Percentiles rank a stretch among this genome's conserved stretches.
These are phyloP conservation scores for Graptemys geographica DNA, from an alignment of 2,797 vertebrate species.

Conservation along the genomic window DNA sequence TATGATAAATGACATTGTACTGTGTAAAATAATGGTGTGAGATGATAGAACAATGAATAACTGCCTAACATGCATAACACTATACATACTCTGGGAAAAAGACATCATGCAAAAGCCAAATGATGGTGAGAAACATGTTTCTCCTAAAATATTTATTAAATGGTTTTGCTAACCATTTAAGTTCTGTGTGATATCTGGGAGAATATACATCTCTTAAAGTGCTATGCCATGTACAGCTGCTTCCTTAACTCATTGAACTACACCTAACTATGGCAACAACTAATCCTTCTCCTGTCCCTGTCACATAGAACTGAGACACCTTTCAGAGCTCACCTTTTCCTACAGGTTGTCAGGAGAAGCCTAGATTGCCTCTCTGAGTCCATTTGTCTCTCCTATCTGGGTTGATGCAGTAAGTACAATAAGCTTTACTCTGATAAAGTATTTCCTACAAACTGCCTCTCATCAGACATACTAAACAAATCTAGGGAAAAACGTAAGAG, in stretches of 20 bases:
- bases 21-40: not conserved
- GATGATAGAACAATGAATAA: not conserved
- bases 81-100: not conserved
- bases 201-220: not conserved
- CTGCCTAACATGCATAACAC: not conserved
- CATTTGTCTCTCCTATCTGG: not conserved
- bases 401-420: not conserved
- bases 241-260: not conserved
- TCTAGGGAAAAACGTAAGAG: not conserved
- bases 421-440: not conserved
- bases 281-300: not conserved
- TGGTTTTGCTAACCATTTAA: not conserved
- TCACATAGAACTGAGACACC: accelerated
- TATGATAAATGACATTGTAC: not conserved
- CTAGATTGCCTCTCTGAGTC: accelerated
- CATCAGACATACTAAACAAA: not conserved
- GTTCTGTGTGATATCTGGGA: not conserved
- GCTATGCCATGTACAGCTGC: not conserved
- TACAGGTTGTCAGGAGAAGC: not conserved
- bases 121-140: not conserved
- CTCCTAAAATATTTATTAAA: not conserved
- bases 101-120: accelerated
- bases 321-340: not conserved
- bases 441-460: too few relatives aligned
- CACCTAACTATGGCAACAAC: not conserved